Evolutionary conservation across 2,113 vertebrate genomes (phyloP).

Genomic region (Indri indri): DNA sequence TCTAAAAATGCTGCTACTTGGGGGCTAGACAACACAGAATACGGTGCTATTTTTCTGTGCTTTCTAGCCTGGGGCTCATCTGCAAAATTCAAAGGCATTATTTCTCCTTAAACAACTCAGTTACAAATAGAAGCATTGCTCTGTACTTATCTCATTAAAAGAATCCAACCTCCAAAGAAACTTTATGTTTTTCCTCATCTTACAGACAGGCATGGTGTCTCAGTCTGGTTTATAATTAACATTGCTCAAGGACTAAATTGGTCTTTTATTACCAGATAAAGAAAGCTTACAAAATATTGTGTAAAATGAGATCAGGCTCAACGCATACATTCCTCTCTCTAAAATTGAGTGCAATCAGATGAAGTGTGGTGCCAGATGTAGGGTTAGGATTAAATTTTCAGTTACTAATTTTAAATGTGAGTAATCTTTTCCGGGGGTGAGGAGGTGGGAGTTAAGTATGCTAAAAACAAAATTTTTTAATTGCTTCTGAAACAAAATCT

Average conservation of each 20-base stretch:
- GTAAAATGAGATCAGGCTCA: conserved; percentile 58
- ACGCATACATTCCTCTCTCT: conserved; percentile 39
- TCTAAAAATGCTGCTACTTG: not conserved
- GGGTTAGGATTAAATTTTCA: conserved; percentile 74
- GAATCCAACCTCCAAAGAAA: conserved; percentile 59
- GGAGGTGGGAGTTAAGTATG: conserved; percentile 16
- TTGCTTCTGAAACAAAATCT: conserved; percentile 49
- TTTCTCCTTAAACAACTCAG: conserved; percentile 56
- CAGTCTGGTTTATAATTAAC: conserved; percentile 45
- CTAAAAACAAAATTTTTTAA: not conserved
- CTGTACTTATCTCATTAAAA: conserved; percentile 57
- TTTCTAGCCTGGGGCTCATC: not conserved
- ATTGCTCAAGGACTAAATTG: conserved; percentile 54
- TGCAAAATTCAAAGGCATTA: conserved; percentile 32
- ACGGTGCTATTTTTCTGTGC: not conserved
- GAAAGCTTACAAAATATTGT: conserved; percentile 65
- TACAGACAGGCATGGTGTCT: not conserved
- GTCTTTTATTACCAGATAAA: conserved; percentile 66
- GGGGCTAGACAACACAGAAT: not conserved
- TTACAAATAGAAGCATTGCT: conserved; percentile 42
- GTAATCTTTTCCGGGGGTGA: conserved; percentile 10
- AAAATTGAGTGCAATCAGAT: conserved; percentile 62
- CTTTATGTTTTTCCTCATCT: conserved; percentile 44
- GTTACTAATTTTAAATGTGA: conserved; percentile 71
- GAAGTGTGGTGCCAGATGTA: conserved; percentile 67